Evolutionary conservation across 2,888 invertebrate genomes (phyloP), one percentile per base, ranked within the genome.

Genomic region (Blomia tropicalis): DNA sequence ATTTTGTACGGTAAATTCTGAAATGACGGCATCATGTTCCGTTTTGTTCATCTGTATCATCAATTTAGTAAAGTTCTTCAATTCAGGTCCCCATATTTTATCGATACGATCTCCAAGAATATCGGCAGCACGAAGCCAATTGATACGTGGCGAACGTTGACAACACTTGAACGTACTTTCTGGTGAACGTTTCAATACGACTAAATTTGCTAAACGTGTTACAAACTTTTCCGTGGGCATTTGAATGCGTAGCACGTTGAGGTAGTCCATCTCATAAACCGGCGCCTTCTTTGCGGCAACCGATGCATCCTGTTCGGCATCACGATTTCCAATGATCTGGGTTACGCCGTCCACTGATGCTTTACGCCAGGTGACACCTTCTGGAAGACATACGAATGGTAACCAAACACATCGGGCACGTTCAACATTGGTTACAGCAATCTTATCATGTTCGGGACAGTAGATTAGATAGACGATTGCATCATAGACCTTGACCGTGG

Each of bases 11-110:
- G n/a, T 27, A 22, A 27, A 51, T 30, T 51, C 51, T 2, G 51
- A n/a, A 3, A 51, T 25, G 14, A 51, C 2, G 14, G 14, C 22
- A 27, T 19, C n/a, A 2, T 19, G 51, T 25, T 51, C 27, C 14
- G 14, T n/a, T 17, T 41, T 41, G 22, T 51, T 51, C 2, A 51
- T 30, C 41, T 14, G 14, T 14, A 14, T n/a, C 30, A 31, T n/a
- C 25, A 61, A 17, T 22, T 7, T 11, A 1, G 27, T n/a, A 22
- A 64, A 64, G 22, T 59, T 32, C 14, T 22, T 19, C 1, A 64
- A 56, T 31, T 65, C 65, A 17, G 65, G 65, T 14, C 65, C 65
- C 65, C 65, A 65, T 7, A 65, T n/a, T 31, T 65, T 47, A 29
- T n/a, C 23, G 14, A 59, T 23, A 27, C 51, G 59, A 22, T 56